Evolutionary conservation across 2,797 vertebrate species (phyloP).

Genomic region (Lithobates pipiens): DNA sequence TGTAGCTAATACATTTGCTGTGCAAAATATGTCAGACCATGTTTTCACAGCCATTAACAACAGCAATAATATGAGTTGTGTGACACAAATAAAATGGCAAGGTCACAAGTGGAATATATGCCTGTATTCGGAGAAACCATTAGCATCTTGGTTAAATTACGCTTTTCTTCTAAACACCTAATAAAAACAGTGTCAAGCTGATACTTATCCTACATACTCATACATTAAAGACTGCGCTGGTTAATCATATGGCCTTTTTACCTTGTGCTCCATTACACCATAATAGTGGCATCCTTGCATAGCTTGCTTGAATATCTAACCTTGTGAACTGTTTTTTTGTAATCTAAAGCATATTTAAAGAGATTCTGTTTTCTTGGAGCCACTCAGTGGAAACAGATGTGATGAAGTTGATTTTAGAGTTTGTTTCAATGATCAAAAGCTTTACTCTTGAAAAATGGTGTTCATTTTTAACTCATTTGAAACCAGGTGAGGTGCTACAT

Average conservation of each 20-base stretch:
- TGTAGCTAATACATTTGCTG: slow-evolving; percentile 16
- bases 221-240: slow-evolving; percentile 50
- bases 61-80: slow-evolving; percentile 26
- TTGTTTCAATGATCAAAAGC: slow-evolving; percentile 59
- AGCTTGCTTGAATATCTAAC: slow-evolving; percentile 59
- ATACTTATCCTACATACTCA: slow-evolving; percentile 53
- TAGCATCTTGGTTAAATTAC: slow-evolving; percentile 61
- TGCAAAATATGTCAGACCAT: slow-evolving; percentile 32
- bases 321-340: slow-evolving; percentile 59
- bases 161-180: slow-evolving; percentile 59
- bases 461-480: slow-evolving; percentile 45
- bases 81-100: slow-evolving; percentile 38
- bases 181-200: slow-evolving; percentile 60
- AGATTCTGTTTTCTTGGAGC: slow-evolving; percentile 55
- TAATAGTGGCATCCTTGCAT: slow-evolving; percentile 56
- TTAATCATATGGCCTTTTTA: slow-evolving; percentile 62
- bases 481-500: slow-evolving; percentile 25
- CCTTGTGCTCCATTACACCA: slow-evolving; percentile 55
- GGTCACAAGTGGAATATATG: slow-evolving; percentile 47
- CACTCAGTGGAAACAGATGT: slow-evolving; percentile 62
- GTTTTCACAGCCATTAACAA: slow-evolving; percentile 46
- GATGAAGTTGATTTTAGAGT: slow-evolving; percentile 56
- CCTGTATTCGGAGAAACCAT: slow-evolving; percentile 38
- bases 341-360: slow-evolving; percentile 58
- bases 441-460: slow-evolving; percentile 46